A percentile compares a stretch with the other conserved stretches of the same genome.
Conservation (phyloP, 2,797 vertebrate genomes). For the Tokudaia tokunoshimensis region DNA sequence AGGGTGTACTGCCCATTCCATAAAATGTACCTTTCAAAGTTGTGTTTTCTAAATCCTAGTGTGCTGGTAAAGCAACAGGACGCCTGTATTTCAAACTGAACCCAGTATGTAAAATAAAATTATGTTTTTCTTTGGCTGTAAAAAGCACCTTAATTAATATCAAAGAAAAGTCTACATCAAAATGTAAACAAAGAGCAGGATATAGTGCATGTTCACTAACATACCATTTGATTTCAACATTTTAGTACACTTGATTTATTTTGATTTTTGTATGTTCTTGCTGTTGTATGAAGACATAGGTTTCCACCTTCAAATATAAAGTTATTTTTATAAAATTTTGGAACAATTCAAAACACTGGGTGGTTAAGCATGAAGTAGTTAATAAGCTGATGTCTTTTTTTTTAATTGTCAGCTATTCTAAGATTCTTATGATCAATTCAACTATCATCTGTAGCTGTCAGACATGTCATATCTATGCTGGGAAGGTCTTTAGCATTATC, state of each 20-base stretch:
- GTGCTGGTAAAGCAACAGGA: conserved; percentile 89
- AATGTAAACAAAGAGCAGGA: conserved; percentile 51
- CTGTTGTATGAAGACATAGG: conserved; percentile 52
- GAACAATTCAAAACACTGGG: conserved; percentile 29
- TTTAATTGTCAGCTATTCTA: conserved; percentile 40
- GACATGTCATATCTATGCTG: neutral
- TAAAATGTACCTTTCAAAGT: conserved; percentile 89
- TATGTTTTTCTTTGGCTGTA: conserved; percentile 80
- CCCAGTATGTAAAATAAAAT: conserved; percentile 84
- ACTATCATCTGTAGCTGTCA: neutral
- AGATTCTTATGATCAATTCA: conserved; percentile 40
- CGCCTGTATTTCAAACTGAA: conserved; percentile 86
- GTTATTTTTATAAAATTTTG: neutral
- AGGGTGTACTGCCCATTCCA: conserved; percentile 87
- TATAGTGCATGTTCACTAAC: conserved; percentile 37
- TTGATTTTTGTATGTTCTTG: conserved; percentile 16
- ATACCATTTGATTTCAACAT: conserved; percentile 46
- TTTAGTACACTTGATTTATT: neutral
- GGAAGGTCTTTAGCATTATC: neutral
- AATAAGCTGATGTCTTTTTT: conserved; percentile 55
- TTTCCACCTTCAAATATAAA: conserved; percentile 27
- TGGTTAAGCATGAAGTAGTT: neutral
- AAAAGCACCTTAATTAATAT: conserved; percentile 76
- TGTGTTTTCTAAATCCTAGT: conserved; percentile 89
- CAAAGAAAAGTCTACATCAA: conserved; percentile 45